Conservation (phyloP, 2,113 vertebrate species). For the Paralichthys olivaceus region DNA sequence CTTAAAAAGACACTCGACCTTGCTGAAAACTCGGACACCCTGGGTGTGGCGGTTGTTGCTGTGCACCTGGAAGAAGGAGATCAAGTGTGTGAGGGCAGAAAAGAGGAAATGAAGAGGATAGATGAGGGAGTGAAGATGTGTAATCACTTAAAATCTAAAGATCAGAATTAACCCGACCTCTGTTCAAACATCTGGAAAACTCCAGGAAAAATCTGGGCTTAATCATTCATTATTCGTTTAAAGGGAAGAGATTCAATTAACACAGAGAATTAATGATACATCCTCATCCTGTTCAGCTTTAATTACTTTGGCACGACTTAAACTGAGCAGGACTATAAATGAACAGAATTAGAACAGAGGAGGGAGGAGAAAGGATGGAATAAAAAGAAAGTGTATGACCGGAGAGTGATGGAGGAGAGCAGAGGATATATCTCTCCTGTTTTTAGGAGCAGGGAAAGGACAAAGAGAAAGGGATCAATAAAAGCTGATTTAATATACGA, state of each 20-base stretch:
- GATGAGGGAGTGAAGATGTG: not conserved
- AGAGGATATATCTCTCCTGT: constrained; percentile 17
- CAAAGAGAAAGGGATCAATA: constrained; percentile 39
- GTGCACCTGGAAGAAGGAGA: constrained; percentile 84
- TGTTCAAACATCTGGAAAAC: constrained; percentile 28
- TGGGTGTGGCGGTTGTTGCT: constrained; percentile 92
- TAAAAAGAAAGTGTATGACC: constrained; percentile 12
- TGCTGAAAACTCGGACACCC: constrained; percentile 88
- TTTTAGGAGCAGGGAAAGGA: constrained; percentile 44
- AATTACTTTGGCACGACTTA: constrained; percentile 66
- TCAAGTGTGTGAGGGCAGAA: not conserved
- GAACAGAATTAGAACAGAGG: constrained; percentile 17
- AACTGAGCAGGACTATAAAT: constrained; percentile 22
- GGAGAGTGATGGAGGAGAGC: constrained; percentile 1
- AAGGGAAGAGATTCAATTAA: constrained; percentile 59
- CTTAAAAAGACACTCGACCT: constrained; percentile 89
- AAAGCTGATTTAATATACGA: constrained; percentile 52
- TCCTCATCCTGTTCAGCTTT: constrained; percentile 44
- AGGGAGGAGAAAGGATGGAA: constrained; percentile 9
- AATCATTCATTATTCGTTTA: constrained; percentile 20
- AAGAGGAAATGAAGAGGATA: not conserved
- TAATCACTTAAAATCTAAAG: not conserved
- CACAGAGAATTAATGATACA: constrained; percentile 52
- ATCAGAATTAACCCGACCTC: constrained; percentile 6
- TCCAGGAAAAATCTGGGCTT: not conserved